Conservation (phyloP, 2,888 invertebrate species). For the Frankliniella fusca region DNA sequence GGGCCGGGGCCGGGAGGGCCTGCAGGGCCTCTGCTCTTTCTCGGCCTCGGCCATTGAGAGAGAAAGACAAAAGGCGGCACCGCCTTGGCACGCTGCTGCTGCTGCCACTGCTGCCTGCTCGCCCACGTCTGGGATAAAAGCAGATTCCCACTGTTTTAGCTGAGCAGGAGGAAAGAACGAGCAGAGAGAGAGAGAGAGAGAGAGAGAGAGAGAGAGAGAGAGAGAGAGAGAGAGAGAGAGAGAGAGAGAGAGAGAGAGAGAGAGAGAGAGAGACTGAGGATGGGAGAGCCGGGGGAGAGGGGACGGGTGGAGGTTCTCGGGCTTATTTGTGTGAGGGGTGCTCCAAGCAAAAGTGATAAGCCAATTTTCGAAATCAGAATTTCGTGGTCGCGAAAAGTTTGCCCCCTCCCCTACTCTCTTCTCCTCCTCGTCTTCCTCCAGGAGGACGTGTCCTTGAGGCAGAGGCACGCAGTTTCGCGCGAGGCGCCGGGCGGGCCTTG, state of each 20-base stretch:
- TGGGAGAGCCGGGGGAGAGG: neutral
- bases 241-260: neutral
- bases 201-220: neutral
- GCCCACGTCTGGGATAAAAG: too few relatives aligned
- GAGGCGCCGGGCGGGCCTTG: neutral
- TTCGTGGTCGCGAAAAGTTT: neutral
- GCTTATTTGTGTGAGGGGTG: neutral
- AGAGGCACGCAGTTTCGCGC: neutral
- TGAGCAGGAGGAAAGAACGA: too few relatives aligned
- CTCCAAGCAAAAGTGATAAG: slow-evolving; percentile 1
- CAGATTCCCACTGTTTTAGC: too few relatives aligned
- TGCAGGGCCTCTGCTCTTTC: too few relatives aligned
- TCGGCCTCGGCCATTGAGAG: too few relatives aligned
- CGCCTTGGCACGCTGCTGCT: too few relatives aligned
- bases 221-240: neutral
- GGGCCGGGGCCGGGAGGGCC: too few relatives aligned
- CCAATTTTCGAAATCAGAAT: neutral
- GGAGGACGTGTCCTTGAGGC: neutral
- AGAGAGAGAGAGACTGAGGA: neutral
- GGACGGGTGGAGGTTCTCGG: neutral
- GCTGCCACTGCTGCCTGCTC: too few relatives aligned
- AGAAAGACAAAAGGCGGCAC: too few relatives aligned
- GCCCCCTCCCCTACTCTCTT: neutral
- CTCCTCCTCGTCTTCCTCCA: neutral
- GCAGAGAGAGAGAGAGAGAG: neutral